Evolutionary conservation across 2,797 vertebrate genomes (phyloP).

Genomic region (Pseudochromis fuscus): DNA sequence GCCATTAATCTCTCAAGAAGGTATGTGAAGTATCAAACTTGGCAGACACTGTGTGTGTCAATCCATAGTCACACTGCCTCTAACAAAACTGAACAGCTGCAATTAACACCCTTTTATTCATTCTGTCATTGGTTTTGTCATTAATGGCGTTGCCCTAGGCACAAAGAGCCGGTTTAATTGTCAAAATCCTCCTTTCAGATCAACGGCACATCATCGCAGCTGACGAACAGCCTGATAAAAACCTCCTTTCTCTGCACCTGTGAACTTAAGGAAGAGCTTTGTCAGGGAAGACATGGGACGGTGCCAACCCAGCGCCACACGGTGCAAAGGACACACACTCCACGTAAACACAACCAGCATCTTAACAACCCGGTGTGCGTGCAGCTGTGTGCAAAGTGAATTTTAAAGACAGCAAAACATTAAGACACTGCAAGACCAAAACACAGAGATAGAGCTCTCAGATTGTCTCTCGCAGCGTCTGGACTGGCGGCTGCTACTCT

Average conservation of each 20-base stretch:
- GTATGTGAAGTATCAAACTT: slow-evolving; percentile 58
- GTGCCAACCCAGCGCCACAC: slow-evolving; percentile 44
- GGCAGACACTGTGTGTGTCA: slow-evolving; percentile 55
- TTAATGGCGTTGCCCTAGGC: slow-evolving; percentile 60
- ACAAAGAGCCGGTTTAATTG: slow-evolving; percentile 73
- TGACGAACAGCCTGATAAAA: slow-evolving; percentile 63
- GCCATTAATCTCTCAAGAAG: slow-evolving; percentile 57
- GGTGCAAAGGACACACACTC: slow-evolving; percentile 63
- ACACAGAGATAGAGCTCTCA: slow-evolving; percentile 38
- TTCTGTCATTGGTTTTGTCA: slow-evolving; percentile 64
- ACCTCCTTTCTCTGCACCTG: slow-evolving; percentile 60
- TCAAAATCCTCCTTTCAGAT: slow-evolving; percentile 63
- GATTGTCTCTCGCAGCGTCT: slow-evolving; percentile 56
- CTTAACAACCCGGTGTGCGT: slow-evolving; percentile 37
- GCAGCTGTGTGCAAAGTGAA: slow-evolving; percentile 35
- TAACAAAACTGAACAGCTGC: slow-evolving; percentile 55
- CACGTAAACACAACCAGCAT: slow-evolving; percentile 73
- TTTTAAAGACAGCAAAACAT: slow-evolving; percentile 52
- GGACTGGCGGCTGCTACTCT: slow-evolving; percentile 73
- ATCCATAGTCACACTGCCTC: slow-evolving; percentile 39
- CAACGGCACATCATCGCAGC: slow-evolving; percentile 40
- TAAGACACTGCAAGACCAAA: slow-evolving; percentile 21
- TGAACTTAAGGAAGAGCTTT: slow-evolving; percentile 51
- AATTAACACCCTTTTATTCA: slow-evolving; percentile 67
- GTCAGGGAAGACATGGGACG: slow-evolving; percentile 50